A percentile compares a stretch with the other conserved stretches of the same genome.
Evolutionary conservation across 1,140 invertebrate genomes (phyloP).

Genomic region (Ips typographus): DNA sequence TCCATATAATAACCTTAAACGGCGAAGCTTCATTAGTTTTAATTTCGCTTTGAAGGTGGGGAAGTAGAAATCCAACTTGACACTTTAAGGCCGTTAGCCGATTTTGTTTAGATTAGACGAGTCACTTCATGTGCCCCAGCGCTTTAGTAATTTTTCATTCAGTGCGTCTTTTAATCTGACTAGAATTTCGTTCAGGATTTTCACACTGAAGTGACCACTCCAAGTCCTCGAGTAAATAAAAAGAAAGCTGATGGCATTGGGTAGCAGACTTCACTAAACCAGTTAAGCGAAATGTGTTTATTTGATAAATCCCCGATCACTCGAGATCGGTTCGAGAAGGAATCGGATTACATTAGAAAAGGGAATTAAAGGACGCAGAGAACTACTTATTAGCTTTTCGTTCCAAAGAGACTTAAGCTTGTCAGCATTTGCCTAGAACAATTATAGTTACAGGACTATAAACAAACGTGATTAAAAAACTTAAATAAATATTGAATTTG

Average conservation of each 20-base stretch:
- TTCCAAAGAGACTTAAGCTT: conserved; percentile 4
- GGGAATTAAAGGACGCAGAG: conserved; percentile 27
- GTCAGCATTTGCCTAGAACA: no score
- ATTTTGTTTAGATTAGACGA: conserved; percentile 1
- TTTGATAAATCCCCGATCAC: conserved; percentile 33
- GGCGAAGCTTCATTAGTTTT: conserved; percentile 14
- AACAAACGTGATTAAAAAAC: no score
- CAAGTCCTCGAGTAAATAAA: conserved; percentile 11
- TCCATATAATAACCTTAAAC: conserved; percentile 17
- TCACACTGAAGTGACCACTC: no score
- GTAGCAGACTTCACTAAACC: conserved; percentile 28
- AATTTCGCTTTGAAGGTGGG: conserved; percentile 20
- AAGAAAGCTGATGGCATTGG: conserved; percentile 22
- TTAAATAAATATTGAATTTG: no score
- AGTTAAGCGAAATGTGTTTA: conserved; percentile 32
- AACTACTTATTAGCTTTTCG: conserved; percentile 31
- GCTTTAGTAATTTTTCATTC: neutral
- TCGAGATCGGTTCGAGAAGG: conserved; percentile 27
- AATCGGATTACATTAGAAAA: conserved; percentile 31
- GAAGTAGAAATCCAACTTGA: conserved; percentile 11
- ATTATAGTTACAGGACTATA: no score
- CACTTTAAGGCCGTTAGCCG: conserved; percentile 7
- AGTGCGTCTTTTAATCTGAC: no score
- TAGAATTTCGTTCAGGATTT: no score
- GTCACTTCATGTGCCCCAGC: neutral